Evolutionary conservation across 2,113 vertebrate genomes (phyloP), one percentile per base, ranked within the genome.

Genomic region (Uria aalge): DNA sequence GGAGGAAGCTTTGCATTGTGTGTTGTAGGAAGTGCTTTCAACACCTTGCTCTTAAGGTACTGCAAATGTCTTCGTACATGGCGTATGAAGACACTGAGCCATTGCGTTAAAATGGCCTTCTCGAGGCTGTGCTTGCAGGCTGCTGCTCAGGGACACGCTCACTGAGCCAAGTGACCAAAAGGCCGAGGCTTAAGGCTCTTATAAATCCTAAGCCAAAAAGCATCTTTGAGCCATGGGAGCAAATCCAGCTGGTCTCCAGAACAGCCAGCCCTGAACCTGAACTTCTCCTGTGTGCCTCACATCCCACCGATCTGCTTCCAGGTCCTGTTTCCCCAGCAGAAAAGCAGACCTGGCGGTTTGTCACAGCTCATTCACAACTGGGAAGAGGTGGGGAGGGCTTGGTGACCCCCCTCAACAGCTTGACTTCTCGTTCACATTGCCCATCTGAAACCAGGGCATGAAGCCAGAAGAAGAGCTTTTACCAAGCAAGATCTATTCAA

Each of bases 81-180:
- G 11, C 52, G 38, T 30, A 9, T 40, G 74, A 83, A 27, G 57
- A 80, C 2, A 2, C 77, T 22, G 67, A 92, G n/a, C 47, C 81
- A 63, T 5, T 11, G 27, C 1, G 0, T 27, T 13, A 16, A 18
- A 0, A 13, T 34, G 13, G 8, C 10, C 52, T 62, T 47, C 71
- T 75, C 3, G 5, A 67, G 62, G 52, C 62, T 1, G 1, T 48
- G 24, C 21, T 32, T 62, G 38, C 53, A 56, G 10, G 8, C 29
- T 82, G 24, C 21, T 64, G 64, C 36, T 56, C 38, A n/a, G 62
- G 56, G 21, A 23, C 52, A 66, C 17, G 11, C 29, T 83, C 9
- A 3, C 60, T 74, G 56, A 69, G 55, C 55, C 7, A 1, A 16
- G 27, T 32, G 75, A 22, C 27, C 23, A 41, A 57, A 71, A 66